phyloP scores from a whole-genome alignment of 2,888 invertebrate genomes.

The Caenorhabditis sp. region DNA sequence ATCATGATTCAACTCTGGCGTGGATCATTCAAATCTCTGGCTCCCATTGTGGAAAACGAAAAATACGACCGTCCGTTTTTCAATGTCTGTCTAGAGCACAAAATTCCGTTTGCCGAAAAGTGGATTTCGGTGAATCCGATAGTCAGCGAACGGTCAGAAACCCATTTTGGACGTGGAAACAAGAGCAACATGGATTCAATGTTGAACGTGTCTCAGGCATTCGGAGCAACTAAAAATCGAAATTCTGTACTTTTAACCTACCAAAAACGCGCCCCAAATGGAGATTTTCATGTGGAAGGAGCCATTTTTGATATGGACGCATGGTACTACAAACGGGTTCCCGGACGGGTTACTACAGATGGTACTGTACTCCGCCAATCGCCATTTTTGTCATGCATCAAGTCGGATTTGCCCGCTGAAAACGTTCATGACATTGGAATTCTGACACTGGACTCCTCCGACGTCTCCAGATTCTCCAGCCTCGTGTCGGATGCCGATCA shows the following conservation, averaged over 20 bases:
- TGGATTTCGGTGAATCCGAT: conserved; percentile 49
- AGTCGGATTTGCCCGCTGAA: conserved; percentile 10
- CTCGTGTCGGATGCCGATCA: conserved; percentile 60
- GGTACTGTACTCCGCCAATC: conserved; percentile 32
- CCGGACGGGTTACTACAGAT: conserved; percentile 26
- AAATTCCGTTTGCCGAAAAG: conserved; percentile 28
- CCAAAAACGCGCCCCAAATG: not conserved
- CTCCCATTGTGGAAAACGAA: conserved; percentile 5
- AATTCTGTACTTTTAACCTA: conserved; percentile 37
- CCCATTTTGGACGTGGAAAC: not conserved
- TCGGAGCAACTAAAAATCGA: conserved; percentile 36
- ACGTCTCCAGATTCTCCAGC: conserved; percentile 28
- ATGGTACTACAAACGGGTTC: conserved; percentile 63
- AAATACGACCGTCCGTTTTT: conserved; percentile 36
- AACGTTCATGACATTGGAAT: conserved; percentile 43
- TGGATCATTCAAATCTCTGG: conserved; percentile 34
- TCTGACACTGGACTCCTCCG: conserved; percentile 15
- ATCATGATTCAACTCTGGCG: conserved; percentile 57
- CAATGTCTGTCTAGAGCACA: conserved; percentile 42
- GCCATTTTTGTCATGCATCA: conserved; percentile 50
- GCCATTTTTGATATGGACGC: conserved; percentile 57
- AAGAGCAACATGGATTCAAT: conserved; percentile 24
- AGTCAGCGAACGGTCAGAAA: conserved; percentile 29
- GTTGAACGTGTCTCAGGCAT: conserved; percentile 35
- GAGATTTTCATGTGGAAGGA: conserved; percentile 25